Evolutionary conservation across 2,888 invertebrate genomes (phyloP).

Genomic region (Hipparchia semele): DNA sequence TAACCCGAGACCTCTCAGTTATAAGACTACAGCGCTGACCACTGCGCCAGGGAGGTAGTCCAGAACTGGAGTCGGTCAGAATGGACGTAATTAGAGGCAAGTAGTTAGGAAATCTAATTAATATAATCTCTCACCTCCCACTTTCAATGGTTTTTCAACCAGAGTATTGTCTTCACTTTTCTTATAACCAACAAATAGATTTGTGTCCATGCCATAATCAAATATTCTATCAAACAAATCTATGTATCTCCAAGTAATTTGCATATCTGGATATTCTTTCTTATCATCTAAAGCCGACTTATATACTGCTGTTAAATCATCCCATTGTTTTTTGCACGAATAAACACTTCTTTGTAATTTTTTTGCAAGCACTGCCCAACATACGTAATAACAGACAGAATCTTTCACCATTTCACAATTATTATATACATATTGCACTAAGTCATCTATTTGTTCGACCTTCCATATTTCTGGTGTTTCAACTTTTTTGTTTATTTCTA

Average conservation of each 20-base stretch:
- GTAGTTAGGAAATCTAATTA: not conserved
- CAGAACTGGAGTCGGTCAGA: no score
- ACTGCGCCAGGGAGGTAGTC: no score
- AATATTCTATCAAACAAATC: constrained; percentile 75
- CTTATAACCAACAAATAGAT: constrained; percentile 60
- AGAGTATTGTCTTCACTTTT: constrained; percentile 43
- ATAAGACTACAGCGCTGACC: no score
- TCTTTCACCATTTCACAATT: constrained; percentile 71
- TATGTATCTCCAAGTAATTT: constrained; percentile 75
- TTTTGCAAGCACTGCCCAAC: constrained; percentile 59
- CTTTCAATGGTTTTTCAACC: constrained; percentile 45
- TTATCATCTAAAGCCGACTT: constrained; percentile 66
- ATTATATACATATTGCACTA: constrained; percentile 66
- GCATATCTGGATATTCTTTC: constrained; percentile 70
- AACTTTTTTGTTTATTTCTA: constrained; percentile 42
- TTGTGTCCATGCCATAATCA: constrained; percentile 72
- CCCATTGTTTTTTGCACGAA: constrained; percentile 63
- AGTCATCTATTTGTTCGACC: constrained; percentile 55
- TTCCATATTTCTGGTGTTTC: constrained; percentile 51
- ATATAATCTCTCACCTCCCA: constrained; percentile 54
- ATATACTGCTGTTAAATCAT: constrained; percentile 59
- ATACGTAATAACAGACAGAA: constrained; percentile 64
- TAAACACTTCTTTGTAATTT: constrained; percentile 52
- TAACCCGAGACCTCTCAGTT: no score
- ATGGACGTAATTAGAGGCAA: no score